These are phyloP conservation scores for Orchesellides sinensis DNA, from an alignment of 2,888 invertebrate species.

Conservation along the genomic window DNA sequence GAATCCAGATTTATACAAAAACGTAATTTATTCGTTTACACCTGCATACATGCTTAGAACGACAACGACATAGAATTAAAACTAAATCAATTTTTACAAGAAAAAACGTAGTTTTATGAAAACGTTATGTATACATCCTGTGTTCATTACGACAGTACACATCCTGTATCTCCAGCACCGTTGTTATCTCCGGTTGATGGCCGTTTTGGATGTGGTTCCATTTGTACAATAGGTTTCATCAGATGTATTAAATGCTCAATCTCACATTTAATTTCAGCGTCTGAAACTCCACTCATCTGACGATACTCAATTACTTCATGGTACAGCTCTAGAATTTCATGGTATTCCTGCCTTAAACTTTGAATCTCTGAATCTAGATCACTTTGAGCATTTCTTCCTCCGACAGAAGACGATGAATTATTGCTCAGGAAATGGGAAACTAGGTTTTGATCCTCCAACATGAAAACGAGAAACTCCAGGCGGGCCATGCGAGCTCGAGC, in stretches of 20 bases:
- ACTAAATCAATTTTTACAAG: background rate
- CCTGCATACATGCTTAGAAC: no score
- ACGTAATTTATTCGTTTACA: background rate
- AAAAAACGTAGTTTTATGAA: background rate
- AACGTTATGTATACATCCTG: background rate
- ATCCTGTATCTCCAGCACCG: background rate
- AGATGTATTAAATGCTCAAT: conserved; percentile 44
- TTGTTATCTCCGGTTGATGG: background rate
- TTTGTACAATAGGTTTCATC: conserved; percentile 44
- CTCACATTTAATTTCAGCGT: conserved; percentile 28
- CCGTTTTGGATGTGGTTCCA: conserved; percentile 29
- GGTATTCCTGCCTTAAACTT: conserved; percentile 34
- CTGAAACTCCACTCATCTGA: conserved; percentile 29
- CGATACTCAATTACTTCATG: conserved; percentile 38
- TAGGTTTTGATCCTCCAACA: conserved; percentile 15
- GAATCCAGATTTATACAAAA: background rate
- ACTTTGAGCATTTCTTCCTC: background rate
- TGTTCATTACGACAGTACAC: background rate
- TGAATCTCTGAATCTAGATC: conserved; percentile 14
- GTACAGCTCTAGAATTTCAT: conserved; percentile 41
- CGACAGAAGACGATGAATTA: no score
- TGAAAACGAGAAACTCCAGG: conserved; percentile 31
- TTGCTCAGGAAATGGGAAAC: no score
- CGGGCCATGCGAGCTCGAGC: conserved; percentile 46
- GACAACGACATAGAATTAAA: background rate